Evolutionary conservation across 2,113 vertebrate species (phyloP).

Genomic region (Mus pahari): DNA sequence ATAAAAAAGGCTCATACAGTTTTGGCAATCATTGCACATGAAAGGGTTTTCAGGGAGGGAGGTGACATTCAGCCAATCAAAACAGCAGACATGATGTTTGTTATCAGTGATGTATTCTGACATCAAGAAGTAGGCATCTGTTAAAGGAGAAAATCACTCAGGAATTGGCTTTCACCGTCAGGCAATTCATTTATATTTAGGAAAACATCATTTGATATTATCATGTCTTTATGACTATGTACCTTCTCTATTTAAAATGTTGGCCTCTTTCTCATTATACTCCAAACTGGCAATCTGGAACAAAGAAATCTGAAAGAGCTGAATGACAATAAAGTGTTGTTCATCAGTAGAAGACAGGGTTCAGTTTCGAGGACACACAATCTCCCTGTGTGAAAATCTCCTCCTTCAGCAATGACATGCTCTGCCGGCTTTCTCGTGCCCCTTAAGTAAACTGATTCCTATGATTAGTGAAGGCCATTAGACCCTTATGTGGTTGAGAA

Average conservation of each 20-base stretch:
- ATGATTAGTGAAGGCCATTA: slow-evolving; percentile 24
- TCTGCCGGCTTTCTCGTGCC: slow-evolving; percentile 6
- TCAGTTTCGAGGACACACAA: not conserved
- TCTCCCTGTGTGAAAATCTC: not conserved
- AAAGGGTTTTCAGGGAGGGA: not conserved
- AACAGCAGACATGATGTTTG: not conserved
- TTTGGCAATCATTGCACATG: not conserved
- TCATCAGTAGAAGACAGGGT: not conserved
- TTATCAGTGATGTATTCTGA: not conserved
- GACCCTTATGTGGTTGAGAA: not conserved
- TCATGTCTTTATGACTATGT: not conserved
- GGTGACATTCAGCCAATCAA: not conserved
- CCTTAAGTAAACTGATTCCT: not conserved
- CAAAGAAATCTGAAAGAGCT: not conserved
- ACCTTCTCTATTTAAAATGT: slow-evolving; percentile 3
- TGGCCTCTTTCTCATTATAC: not conserved
- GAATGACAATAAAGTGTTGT: not conserved
- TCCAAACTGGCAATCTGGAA: not conserved
- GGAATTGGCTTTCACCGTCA: not conserved
- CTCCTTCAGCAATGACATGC: not conserved
- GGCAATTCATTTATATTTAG: not conserved
- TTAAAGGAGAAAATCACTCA: not conserved
- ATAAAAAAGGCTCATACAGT: not conserved
- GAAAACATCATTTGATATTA: not conserved
- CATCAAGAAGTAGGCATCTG: not conserved